A percentile compares a stretch with the other conserved stretches of the same genome.
Conservation (phyloP, 2,797 vertebrate species). For the Coluber constrictor region DNA sequence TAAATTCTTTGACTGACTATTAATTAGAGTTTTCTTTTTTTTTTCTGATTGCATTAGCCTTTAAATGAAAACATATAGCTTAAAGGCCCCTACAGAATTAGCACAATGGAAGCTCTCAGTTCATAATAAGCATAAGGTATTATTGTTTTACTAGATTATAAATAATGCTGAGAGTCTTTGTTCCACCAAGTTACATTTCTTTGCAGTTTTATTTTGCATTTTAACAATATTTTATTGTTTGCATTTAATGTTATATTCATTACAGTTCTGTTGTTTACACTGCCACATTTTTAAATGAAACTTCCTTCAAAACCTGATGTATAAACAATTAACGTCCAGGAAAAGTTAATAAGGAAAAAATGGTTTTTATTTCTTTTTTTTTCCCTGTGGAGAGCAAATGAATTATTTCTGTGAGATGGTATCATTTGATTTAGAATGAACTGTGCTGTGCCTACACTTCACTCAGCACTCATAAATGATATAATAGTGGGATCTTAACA, state of each 20-base stretch:
- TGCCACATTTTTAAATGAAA: constrained; percentile 5
- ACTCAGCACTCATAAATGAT: constrained; percentile 19
- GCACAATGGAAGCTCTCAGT: not conserved
- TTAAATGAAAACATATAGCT: not conserved
- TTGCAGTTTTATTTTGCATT: constrained; percentile 12
- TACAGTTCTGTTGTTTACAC: constrained; percentile 20
- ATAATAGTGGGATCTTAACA: not conserved
- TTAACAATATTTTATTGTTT: constrained; percentile 29
- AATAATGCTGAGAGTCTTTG: not conserved
- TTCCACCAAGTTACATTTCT: not conserved
- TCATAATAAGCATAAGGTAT: not conserved
- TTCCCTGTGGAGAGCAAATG: constrained; percentile 14
- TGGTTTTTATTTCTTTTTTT: not conserved
- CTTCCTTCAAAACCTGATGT: constrained; percentile 11
- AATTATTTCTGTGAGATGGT: constrained; percentile 10
- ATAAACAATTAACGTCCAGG: not conserved
- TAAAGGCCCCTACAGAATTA: not conserved
- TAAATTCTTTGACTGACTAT: not conserved
- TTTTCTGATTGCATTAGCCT: not conserved
- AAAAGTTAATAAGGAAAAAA: constrained; percentile 16
- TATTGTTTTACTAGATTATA: not conserved
- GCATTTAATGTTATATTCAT: constrained; percentile 1
- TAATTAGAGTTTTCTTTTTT: not conserved
- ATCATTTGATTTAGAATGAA: constrained; percentile 19
- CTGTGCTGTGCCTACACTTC: not conserved